These are phyloP conservation scores for Glaucidium brasilianum DNA, from an alignment of 2,113 vertebrate genomes.

Conservation along the genomic window DNA sequence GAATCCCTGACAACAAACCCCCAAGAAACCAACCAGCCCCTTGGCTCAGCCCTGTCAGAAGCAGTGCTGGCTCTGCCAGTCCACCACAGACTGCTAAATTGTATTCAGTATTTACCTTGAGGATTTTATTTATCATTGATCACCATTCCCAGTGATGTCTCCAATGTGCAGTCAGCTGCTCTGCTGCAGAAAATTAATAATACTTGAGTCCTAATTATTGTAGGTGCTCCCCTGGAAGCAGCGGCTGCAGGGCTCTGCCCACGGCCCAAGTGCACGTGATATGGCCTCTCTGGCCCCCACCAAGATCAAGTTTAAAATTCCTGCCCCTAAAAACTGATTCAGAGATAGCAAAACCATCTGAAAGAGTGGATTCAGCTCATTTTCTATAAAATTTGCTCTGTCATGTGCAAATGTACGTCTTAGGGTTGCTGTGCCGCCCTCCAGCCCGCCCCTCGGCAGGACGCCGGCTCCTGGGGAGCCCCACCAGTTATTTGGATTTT, in stretches of 20 bases:
- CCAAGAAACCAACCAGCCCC: not conserved
- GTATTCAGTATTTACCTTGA: not conserved
- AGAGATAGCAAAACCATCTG: not conserved
- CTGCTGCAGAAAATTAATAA: constrained; percentile 20
- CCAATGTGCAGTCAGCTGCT: not conserved
- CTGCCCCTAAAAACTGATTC: not conserved
- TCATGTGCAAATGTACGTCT: fast-evolving
- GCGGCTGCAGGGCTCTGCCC: not conserved
- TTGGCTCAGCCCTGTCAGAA: not conserved
- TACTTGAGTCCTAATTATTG: not conserved
- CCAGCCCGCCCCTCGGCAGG: not conserved
- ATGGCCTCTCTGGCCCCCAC: not conserved
- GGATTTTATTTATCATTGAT: not conserved
- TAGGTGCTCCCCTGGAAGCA: not conserved
- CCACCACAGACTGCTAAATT: not conserved
- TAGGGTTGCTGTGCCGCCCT: not conserved
- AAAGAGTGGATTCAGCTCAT: not conserved
- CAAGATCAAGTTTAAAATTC: not conserved
- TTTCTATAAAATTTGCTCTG: not conserved
- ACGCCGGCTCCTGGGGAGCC: fast-evolving
- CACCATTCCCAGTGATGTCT: not conserved
- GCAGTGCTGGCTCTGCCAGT: not conserved
- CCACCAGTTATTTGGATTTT: fast-evolving
- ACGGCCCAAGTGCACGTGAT: fast-evolving
- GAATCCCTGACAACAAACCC: not conserved